Evolutionary conservation across 2,113 vertebrate species (phyloP).

Genomic region (Scopus umbretta): DNA sequence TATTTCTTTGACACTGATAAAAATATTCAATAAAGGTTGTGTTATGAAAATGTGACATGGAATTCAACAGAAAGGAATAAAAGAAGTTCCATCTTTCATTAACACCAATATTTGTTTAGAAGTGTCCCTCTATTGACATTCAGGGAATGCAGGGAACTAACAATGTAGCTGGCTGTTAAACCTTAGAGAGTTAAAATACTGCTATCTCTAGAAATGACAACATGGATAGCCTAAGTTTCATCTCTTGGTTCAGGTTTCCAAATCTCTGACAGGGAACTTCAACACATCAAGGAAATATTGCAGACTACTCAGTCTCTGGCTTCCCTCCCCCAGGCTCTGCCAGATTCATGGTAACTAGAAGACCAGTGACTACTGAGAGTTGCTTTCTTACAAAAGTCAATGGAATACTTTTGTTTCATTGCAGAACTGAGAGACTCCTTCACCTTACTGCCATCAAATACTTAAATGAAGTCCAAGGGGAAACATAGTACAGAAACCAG

Average conservation of each 20-base stretch:
- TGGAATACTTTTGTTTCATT: slow-evolving; percentile 46
- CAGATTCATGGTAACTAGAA: slow-evolving; percentile 56
- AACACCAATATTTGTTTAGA: slow-evolving; percentile 67
- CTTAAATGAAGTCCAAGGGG: not conserved
- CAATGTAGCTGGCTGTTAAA: slow-evolving; percentile 73
- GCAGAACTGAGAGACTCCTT: slow-evolving; percentile 41
- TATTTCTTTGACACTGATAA: not conserved
- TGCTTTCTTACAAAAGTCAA: slow-evolving; percentile 48
- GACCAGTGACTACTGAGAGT: slow-evolving; percentile 28
- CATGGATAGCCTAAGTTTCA: slow-evolving; percentile 70
- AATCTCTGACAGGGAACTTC: slow-evolving; percentile 81
- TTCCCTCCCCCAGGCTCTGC: slow-evolving; percentile 54
- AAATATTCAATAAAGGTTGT: slow-evolving; percentile 21
- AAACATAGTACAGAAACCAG: not conserved
- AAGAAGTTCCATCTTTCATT: slow-evolving; percentile 69
- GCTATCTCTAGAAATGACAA: slow-evolving; percentile 69
- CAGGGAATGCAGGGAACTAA: slow-evolving; percentile 67
- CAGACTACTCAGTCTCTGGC: slow-evolving; percentile 63
- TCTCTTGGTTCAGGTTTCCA: slow-evolving; percentile 80
- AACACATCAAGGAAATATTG: slow-evolving; percentile 77
- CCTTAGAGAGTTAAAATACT: slow-evolving; percentile 41
- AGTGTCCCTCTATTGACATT: slow-evolving; percentile 67
- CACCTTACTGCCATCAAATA: slow-evolving; percentile 1
- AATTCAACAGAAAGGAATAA: slow-evolving; percentile 50
- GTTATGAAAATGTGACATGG: slow-evolving; percentile 13